Conservation (phyloP, 2,888 invertebrate species). For the Ligdia adustata region DNA sequence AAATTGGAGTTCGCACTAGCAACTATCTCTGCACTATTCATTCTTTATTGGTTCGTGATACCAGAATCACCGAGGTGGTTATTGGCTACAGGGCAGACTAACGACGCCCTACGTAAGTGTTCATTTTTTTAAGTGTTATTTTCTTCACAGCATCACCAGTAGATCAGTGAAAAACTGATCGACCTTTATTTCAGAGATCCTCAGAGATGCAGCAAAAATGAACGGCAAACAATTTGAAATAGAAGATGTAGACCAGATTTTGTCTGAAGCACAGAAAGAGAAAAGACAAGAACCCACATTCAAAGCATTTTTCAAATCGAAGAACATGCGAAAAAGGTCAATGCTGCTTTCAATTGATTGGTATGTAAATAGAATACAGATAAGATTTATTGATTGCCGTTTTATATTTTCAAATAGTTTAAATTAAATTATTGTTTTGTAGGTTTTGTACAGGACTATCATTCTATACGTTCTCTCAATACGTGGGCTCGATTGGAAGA, state of each 20-base stretch:
- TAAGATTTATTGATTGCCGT: too few species aligned
- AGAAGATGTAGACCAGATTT: constrained; percentile 41
- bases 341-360: constrained; percentile 79
- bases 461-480: constrained; percentile 85
- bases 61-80: constrained; percentile 87
- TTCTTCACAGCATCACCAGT: not conserved
- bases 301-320: constrained; percentile 71
- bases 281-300: constrained; percentile 57
- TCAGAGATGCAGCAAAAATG: constrained; percentile 55
- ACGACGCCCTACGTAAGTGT: constrained; percentile 72
- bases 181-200: constrained; percentile 46
- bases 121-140: not conserved
- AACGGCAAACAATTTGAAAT: constrained; percentile 52
- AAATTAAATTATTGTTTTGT: constrained; percentile 34
- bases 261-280: constrained; percentile 35
- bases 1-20: constrained; percentile 83
- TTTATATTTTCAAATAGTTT: too few species aligned
- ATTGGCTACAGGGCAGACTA: constrained; percentile 77
- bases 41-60: constrained; percentile 76
- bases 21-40: constrained; percentile 73
- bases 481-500: constrained; percentile 79
- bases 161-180: constrained; percentile 7
- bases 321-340: constrained; percentile 78
- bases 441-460: constrained; percentile 84
- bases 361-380: too few species aligned